A percentile compares a stretch with the other conserved stretches of the same genome.
phyloP scores from a whole-genome alignment of 2,113 vertebrate genomes.

The Eulemur macaco region DNA sequence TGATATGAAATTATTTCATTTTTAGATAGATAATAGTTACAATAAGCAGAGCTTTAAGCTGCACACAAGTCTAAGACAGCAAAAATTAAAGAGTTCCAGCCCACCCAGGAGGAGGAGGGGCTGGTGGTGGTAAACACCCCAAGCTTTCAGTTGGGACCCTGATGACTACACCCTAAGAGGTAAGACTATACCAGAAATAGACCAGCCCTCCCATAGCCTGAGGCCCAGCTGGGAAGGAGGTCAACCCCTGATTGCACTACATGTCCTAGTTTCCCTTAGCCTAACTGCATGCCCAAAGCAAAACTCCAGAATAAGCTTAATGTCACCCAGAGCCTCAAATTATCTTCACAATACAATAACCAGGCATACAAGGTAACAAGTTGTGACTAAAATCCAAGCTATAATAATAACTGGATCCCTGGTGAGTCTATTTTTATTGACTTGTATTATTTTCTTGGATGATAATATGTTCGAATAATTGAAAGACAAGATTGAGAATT shows the following conservation, averaged over 20 bases:
- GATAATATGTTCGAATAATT: background rate
- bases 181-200: background rate
- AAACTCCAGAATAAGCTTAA: background rate
- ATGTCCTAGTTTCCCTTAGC: background rate
- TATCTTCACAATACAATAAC: background rate
- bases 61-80: too few relatives aligned
- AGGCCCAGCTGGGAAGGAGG: background rate
- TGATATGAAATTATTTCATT: background rate
- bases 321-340: background rate
- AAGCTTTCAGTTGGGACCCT: background rate
- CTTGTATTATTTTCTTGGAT: background rate
- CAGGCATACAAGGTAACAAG: background rate
- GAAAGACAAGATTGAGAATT: constrained; percentile 1
- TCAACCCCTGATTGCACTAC: background rate
- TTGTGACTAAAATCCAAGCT: background rate
- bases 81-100: background rate
- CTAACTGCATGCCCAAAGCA: background rate
- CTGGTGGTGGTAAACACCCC: background rate
- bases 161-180: background rate
- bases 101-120: background rate
- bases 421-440: background rate
- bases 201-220: background rate
- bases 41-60: background rate
- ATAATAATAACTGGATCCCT: background rate
- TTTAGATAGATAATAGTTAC: background rate